A percentile compares a stretch with the other conserved stretches of the same genome.
Conservation (phyloP, 2,797 vertebrate genomes). For the Lerista edwardsae region DNA sequence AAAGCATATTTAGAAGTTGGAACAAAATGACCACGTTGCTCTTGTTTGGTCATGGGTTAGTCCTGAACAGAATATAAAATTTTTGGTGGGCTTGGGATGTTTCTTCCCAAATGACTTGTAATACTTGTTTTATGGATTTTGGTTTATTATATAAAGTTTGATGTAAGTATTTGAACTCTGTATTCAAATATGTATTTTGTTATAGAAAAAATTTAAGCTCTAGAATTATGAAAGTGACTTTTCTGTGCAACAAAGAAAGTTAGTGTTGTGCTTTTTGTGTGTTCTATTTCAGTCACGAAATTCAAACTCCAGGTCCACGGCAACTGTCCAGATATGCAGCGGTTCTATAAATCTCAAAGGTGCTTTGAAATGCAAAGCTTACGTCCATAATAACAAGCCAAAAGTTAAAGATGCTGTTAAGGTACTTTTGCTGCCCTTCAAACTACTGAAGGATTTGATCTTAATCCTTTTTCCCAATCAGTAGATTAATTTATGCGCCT, state of each 20-base stretch:
- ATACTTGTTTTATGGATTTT: no score
- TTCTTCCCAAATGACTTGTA: no score
- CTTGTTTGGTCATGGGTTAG: no score
- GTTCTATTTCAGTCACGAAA: constrained; percentile 70
- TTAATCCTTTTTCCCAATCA: not conserved
- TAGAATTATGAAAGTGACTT: not conserved
- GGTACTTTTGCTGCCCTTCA: constrained; percentile 73
- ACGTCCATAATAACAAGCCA: constrained; percentile 88
- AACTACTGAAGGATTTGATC: constrained; percentile 54
- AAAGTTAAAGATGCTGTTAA: constrained; percentile 87
- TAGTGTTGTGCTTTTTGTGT: constrained; percentile 2
- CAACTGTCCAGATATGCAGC: constrained; percentile 81
- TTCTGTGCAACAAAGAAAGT: not conserved
- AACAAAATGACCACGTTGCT: no score
- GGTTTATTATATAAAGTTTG: no score
- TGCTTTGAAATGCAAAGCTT: constrained; percentile 86
- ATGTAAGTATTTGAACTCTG: no score
- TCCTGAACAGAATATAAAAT: no score
- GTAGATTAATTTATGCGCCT: rapidly evolving
- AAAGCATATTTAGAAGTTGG: no score
- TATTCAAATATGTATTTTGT: no score
- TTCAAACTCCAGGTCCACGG: constrained; percentile 71
- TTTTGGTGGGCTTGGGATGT: no score
- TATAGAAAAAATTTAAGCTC: no score
- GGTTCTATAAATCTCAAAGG: constrained; percentile 86